phyloP scores from a whole-genome alignment of 2,888 invertebrate genomes.

The Caenorhabditis sp. region DNA sequence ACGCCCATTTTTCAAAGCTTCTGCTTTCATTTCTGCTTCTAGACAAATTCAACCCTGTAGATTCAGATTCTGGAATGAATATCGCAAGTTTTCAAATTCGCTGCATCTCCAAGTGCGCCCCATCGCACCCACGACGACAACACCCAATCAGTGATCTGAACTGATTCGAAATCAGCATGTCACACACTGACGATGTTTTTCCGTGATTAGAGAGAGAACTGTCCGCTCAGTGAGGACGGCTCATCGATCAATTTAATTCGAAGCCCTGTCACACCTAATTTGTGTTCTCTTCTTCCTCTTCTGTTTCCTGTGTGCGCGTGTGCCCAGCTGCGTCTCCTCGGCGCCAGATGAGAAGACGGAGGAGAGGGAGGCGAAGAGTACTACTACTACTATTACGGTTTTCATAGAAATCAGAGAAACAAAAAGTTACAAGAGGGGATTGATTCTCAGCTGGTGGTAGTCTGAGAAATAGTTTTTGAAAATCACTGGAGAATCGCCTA shows the following conservation, averaged over 20 bases:
- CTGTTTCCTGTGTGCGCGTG: background rate
- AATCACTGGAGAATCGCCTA: no score
- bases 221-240: conserved; percentile 54
- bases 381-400: no score
- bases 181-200: background rate
- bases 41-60: no score
- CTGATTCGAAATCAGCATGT: no score
- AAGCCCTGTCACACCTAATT: conserved; percentile 59
- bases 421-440: background rate
- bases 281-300: conserved; percentile 44
- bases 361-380: background rate
- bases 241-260: conserved; percentile 65
- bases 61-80: no score
- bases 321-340: conserved; percentile 17
- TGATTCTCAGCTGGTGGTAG: background rate
- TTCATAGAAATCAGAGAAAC: conserved; percentile 7
- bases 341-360: conserved; percentile 31
- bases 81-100: background rate
- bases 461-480: no score
- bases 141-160: background rate
- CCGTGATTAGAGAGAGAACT: conserved; percentile 6
- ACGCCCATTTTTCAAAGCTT: no score
- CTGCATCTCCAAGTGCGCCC: background rate
- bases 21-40: no score
- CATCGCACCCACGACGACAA: background rate